phyloP scores from a whole-genome alignment of 2,888 invertebrate species.

The Drosophila limbata region DNA sequence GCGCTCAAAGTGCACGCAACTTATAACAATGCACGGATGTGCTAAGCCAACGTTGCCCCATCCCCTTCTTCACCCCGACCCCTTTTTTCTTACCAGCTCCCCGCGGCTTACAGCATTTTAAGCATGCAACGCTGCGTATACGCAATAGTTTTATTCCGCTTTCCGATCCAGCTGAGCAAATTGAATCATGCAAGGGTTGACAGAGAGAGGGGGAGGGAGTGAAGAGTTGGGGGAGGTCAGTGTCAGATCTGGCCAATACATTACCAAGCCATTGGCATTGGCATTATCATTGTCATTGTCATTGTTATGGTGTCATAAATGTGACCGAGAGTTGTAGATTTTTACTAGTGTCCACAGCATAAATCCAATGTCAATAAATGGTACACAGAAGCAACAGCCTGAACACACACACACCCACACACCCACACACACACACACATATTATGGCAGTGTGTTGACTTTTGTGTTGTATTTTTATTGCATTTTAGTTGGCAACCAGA shows the following conservation, averaged over 20 bases:
- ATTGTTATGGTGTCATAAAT: slow-evolving; percentile 66
- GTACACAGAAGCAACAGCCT: slow-evolving; percentile 30
- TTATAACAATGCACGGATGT: slow-evolving; percentile 58
- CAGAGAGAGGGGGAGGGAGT: background rate
- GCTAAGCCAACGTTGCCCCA: slow-evolving; percentile 31
- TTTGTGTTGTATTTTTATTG: slow-evolving; percentile 69
- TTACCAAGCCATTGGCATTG: slow-evolving; percentile 43
- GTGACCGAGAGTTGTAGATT: slow-evolving; percentile 37
- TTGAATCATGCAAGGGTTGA: slow-evolving; percentile 60
- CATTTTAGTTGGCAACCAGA: slow-evolving; percentile 64
- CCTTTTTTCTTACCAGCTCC: background rate
- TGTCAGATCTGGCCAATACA: slow-evolving; percentile 25
- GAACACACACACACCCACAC: slow-evolving; percentile 7
- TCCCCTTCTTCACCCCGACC: background rate
- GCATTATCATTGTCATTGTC: slow-evolving; percentile 56
- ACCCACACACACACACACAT: slow-evolving; percentile 9
- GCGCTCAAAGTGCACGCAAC: slow-evolving; percentile 64
- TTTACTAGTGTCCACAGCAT: slow-evolving; percentile 48
- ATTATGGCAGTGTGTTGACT: slow-evolving; percentile 57
- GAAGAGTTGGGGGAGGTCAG: background rate
- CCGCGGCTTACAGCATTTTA: slow-evolving; percentile 34
- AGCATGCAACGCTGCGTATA: slow-evolving; percentile 60
- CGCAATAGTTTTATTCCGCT: slow-evolving; percentile 45
- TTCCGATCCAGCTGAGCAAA: slow-evolving; percentile 40
- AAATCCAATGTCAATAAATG: slow-evolving; percentile 74